These are phyloP conservation scores for Tyto alba DNA, from an alignment of 2,113 vertebrate genomes.

Conservation along the genomic window DNA sequence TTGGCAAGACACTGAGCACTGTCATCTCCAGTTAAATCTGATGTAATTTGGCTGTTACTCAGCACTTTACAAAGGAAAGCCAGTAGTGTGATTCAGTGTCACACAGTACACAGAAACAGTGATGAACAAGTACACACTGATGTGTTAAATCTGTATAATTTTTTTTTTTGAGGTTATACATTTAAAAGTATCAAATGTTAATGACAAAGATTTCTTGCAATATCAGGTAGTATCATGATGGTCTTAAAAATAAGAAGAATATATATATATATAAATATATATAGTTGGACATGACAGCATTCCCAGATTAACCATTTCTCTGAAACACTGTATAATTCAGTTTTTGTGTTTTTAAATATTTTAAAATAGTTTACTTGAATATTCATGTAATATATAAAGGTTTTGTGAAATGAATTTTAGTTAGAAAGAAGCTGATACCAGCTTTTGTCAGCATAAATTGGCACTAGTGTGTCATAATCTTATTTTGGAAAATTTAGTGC, in stretches of 20 bases:
- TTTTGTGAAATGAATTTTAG: slow-evolving; percentile 66
- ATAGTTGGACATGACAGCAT: slow-evolving; percentile 35
- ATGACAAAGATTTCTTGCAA: slow-evolving; percentile 17
- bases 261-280: slow-evolving; percentile 30
- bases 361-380: slow-evolving; percentile 71
- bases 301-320: slow-evolving; percentile 37
- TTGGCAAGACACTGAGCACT: background rate
- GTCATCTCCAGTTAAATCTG: background rate
- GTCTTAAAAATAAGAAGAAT: slow-evolving; percentile 54
- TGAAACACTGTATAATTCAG: slow-evolving; percentile 64
- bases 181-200: slow-evolving; percentile 26
- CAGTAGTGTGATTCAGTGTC: slow-evolving; percentile 29
- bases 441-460: slow-evolving; percentile 61
- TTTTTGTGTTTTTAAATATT: slow-evolving; percentile 49
- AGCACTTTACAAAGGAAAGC: slow-evolving; percentile 46
- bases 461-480: slow-evolving; percentile 60
- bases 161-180: background rate
- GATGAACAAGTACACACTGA: background rate
- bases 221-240: slow-evolving; percentile 41
- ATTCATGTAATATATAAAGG: slow-evolving; percentile 67
- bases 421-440: slow-evolving; percentile 57
- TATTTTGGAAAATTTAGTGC: slow-evolving; percentile 66
- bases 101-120: background rate
- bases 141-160: background rate
- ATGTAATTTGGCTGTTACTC: slow-evolving; percentile 30